phyloP scores from a whole-genome alignment of 2,888 invertebrate genomes.

The Aphidius colemani region DNA sequence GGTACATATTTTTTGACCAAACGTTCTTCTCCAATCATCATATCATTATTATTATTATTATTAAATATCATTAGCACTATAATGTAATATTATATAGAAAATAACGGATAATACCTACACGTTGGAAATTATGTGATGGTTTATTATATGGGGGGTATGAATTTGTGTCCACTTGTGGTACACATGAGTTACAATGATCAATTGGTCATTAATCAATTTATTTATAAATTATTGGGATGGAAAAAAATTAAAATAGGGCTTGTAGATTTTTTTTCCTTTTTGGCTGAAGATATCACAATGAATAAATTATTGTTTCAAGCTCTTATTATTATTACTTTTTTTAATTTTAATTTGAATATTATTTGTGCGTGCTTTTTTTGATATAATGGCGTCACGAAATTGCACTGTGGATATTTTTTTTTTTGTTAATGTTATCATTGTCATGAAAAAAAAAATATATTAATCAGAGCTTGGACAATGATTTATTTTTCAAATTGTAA shows the following conservation, averaged over 20 bases:
- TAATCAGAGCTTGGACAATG: no score
- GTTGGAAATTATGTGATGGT: slow-evolving; percentile 46
- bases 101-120: slow-evolving; percentile 61
- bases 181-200: not conserved
- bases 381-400: slow-evolving; percentile 22
- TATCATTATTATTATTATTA: slow-evolving; percentile 58
- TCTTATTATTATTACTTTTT: no score
- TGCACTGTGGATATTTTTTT: not conserved
- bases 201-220: not conserved
- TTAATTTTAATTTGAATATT: not conserved
- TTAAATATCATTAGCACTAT: slow-evolving; percentile 60
- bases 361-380: not conserved
- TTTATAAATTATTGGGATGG: not conserved
- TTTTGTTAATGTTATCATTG: not conserved
- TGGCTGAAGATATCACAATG: slow-evolving; percentile 6
- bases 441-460: no score
- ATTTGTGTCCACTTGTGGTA: not conserved
- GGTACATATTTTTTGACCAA: slow-evolving; percentile 50
- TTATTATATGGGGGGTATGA: no score
- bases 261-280: slow-evolving; percentile 16
- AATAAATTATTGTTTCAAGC: not conserved
- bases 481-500: no score
- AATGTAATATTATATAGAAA: slow-evolving; percentile 60
- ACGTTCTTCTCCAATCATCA: slow-evolving; percentile 58
- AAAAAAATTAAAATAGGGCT: not conserved